Conservation (phyloP, 35 echinoderm and acorn worm species). For the Nesometra sesokonis region DNA sequence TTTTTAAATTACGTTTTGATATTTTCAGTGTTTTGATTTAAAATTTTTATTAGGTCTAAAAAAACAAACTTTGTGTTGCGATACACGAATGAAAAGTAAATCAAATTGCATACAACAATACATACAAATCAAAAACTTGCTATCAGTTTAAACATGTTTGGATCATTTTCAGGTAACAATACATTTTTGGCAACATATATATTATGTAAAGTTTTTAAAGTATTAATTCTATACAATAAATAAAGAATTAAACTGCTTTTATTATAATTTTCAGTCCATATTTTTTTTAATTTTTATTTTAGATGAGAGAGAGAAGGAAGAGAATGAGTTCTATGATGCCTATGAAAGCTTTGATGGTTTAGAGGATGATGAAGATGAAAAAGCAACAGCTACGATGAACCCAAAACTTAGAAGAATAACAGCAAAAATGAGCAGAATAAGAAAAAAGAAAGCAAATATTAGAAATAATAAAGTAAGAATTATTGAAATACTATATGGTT, state of each 20-base stretch:
- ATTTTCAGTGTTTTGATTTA: no score
- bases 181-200: background rate
- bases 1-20: no score
- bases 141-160: no score
- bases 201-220: background rate
- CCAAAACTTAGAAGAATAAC: conserved; percentile 40
- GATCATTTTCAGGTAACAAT: no score
- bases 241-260: background rate
- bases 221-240: background rate
- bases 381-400: conserved; percentile 13
- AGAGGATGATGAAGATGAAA: conserved; percentile 30
- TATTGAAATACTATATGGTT: no score
- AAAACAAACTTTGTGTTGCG: no score
- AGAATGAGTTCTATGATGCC: conserved; percentile 77
- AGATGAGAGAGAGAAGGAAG: conserved; percentile 60
- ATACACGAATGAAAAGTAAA: no score
- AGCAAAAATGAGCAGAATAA: conserved; percentile 46
- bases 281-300: background rate
- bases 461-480: conserved; percentile 61
- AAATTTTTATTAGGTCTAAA: no score
- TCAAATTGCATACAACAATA: no score
- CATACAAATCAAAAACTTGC: no score
- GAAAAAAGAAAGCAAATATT: conserved; percentile 60
- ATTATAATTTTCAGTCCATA: background rate
- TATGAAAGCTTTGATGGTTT: conserved; percentile 48